A percentile compares a stretch with the other conserved stretches of the same genome.
Evolutionary conservation across 2,888 invertebrate species (phyloP).

Genomic region (Miltochrista miniata): DNA sequence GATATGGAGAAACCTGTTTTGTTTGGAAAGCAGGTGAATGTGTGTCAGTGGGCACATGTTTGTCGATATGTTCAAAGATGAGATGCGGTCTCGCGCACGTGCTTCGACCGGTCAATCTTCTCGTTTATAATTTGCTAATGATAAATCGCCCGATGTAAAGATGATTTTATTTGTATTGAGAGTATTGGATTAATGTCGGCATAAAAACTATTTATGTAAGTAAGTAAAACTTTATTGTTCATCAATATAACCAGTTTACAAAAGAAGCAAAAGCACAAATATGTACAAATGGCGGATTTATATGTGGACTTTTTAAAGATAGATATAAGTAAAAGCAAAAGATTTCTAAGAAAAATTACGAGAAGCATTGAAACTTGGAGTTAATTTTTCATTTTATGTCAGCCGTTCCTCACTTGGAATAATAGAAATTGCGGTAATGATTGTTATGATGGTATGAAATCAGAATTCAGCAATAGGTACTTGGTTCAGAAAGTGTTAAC

Average conservation of each 20-base stretch:
- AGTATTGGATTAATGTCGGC: background rate
- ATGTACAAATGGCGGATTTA: background rate
- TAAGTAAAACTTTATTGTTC: no score
- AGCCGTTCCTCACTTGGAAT: background rate
- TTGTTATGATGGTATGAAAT: no score
- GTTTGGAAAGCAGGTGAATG: slow-evolving; percentile 45
- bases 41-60: slow-evolving; percentile 52
- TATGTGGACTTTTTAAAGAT: background rate
- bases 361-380: background rate
- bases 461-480: no score
- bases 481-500: no score
- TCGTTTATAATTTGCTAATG: slow-evolving; percentile 2
- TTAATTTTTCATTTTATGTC: no score
- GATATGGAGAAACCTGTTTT: slow-evolving; percentile 39
- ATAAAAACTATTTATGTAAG: no score
- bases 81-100: slow-evolving; percentile 17
- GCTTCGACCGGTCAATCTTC: slow-evolving; percentile 6
- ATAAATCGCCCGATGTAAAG: background rate
- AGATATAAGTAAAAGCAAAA: no score
- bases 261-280: no score
- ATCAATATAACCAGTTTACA: no score
- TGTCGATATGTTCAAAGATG: slow-evolving; percentile 33
- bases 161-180: background rate
- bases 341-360: background rate
- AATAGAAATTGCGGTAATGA: background rate